Base-by-base conservation (phyloP, 2,113 vertebrate species). In the Emydura subglobosa region DNA sequence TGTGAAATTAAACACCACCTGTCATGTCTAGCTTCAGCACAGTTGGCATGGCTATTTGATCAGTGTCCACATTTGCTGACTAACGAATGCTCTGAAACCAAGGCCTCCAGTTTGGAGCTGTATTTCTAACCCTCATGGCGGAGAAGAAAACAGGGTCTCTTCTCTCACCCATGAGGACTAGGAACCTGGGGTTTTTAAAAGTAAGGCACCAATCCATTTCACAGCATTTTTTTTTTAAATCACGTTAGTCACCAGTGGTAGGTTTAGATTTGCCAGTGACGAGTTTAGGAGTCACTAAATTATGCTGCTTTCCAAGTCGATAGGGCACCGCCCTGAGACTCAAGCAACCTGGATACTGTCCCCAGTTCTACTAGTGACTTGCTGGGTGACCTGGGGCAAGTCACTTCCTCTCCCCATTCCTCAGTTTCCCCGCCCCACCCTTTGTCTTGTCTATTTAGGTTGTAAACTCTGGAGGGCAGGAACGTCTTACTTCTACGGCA, bases 1-100 rank as follows among this genome's bases (percentile, higher is more conserved):
- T 84, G 7, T 0, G 0, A 11, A 82, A 65, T 86, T 68, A 31
- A 87, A 83, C 1, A 1, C 76, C 14, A 2, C 0, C 2, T 17
- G 16, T 68, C 65, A n/a, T 16, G 53, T 49, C 94, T 3, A 22
- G 51, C 79, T 39, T 68, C 76, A 79, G 88, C 29, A 31, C 17
- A 53, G 8, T 47, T 47, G 25, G 74, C 10, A 27, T 39, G 34
- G 31, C 27, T 72, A 7, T 2, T 54, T 55, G 55, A 29, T 29
- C 54, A 49, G 44, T 1, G 4, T 47, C 55, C 1, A 3, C 19
- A 47, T 16, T 3, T 79, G 68, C 50, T 57, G 1, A 0, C 42
- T 27, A n/a, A 21, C 5, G 42, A 49, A 31, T 10, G 0, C 25
- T 82, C 5, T 31, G n/a, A 82, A 59, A 87, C 50, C 50, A 17